Evolutionary conservation across 2,888 invertebrate species (phyloP).

Genomic region (Geophilus truncorum): DNA sequence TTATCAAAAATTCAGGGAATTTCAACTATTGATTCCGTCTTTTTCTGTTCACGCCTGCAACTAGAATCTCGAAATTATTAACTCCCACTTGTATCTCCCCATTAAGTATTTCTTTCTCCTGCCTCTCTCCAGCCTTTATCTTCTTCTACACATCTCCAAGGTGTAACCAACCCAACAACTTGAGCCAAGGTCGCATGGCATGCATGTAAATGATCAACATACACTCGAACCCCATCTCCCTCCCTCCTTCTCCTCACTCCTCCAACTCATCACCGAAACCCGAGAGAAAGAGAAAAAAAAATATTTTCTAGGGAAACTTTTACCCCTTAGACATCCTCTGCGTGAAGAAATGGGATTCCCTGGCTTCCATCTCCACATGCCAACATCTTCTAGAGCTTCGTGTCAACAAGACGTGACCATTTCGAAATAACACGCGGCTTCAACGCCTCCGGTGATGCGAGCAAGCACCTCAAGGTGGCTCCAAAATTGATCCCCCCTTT

Average conservation of each 20-base stretch:
- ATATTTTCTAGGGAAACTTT: neutral
- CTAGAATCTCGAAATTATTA: too few species aligned
- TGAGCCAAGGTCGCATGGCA: neutral
- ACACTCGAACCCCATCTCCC: neutral
- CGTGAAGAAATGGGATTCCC: neutral
- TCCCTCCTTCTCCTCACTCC: neutral
- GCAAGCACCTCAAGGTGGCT: neutral
- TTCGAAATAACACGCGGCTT: neutral
- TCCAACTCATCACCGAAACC: too few species aligned
- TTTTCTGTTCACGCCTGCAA: too few species aligned
- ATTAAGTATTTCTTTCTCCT: neutral
- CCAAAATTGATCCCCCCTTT: neutral
- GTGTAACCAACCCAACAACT: neutral
- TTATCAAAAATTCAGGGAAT: too few species aligned
- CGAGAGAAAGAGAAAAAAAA: neutral
- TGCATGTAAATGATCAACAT: neutral
- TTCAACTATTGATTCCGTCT: too few species aligned
- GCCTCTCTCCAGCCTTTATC: neutral
- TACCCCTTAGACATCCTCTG: neutral
- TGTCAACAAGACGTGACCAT: constrained; percentile 15
- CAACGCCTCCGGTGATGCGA: neutral
- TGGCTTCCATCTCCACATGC: neutral
- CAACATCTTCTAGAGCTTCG: neutral
- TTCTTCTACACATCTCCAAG: neutral
- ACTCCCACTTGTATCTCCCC: neutral